Evolutionary conservation across 2,113 vertebrate species (phyloP).

Genomic region (Tiliqua scincoides): DNA sequence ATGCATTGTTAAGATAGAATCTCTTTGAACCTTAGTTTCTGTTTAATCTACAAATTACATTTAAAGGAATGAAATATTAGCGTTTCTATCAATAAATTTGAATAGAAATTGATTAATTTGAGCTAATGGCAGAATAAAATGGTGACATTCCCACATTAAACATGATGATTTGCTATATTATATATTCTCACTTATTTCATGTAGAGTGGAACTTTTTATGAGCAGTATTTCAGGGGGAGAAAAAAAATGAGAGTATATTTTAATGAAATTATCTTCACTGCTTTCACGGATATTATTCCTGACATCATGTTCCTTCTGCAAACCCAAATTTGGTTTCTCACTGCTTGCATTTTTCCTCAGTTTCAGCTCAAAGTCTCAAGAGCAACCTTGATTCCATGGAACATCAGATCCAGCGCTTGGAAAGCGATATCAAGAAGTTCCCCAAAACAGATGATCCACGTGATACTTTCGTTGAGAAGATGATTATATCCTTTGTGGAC

Average conservation of each 20-base stretch:
- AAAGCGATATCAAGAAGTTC: conserved; percentile 90
- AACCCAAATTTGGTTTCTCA: conserved; percentile 1
- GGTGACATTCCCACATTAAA: conserved; percentile 78
- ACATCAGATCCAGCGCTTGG: conserved; percentile 86
- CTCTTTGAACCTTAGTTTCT: conserved; percentile 69
- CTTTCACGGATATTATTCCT: conserved; percentile 48
- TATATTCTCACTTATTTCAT: conserved; percentile 76
- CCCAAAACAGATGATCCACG: conserved; percentile 83
- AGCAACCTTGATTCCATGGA: conserved; percentile 90
- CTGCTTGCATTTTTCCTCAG: conserved; percentile 69
- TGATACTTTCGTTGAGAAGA: conserved; percentile 98
- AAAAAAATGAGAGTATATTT: conserved; percentile 60
- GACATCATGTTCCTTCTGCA: conserved; percentile 11
- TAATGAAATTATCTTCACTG: conserved; percentile 68
- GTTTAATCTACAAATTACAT: conserved; percentile 72
- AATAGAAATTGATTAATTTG: conserved; percentile 78
- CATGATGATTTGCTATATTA: conserved; percentile 77
- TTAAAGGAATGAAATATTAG: conserved; percentile 81
- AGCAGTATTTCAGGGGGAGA: conserved; percentile 68
- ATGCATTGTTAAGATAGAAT: conserved; percentile 58
- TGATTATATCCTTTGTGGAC: conserved; percentile 94
- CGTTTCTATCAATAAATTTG: conserved; percentile 82
- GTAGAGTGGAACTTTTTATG: conserved; percentile 67
- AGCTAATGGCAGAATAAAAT: conserved; percentile 78
- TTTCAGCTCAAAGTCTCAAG: conserved; percentile 94